Evolutionary conservation across 1,140 invertebrate genomes (phyloP), one percentile per base, ranked within the genome.

Genomic region (Wasmannia auropunctata): DNA sequence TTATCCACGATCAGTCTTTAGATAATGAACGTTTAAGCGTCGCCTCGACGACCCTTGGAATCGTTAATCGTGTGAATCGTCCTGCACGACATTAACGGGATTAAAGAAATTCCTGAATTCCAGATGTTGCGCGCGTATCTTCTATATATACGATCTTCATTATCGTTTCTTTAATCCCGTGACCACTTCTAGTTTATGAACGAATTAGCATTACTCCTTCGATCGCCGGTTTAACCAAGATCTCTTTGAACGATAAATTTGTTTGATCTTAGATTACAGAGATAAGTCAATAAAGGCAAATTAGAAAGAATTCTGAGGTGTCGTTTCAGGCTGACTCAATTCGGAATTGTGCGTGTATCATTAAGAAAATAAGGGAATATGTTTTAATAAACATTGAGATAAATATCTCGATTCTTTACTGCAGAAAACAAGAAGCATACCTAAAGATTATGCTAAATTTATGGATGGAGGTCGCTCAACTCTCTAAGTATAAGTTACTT

Each of bases 71-170:
- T 34, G 28, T 51, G 25, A 34, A 72, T 72, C 31, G 28, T 51
- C 6, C n/a, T 51, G 22, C 31, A 46, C 25, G 37, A 70, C 28
- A 25, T 54, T 34, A 54, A 54, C 5, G 46, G 31, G 31, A 74
- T 54, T 74, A 54, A 74, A 22, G n/a, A 54, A 74, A 74, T 74
- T 74, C 28, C 31, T 51, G 28, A 51, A 54, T 31, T 51, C 28
- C 31, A 51, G 19, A 6, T 37, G n/a, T 22, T 8, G 22, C 14
- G 37, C 37, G 37, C 0, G n/a, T 67, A 43, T 43, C 37, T 67
- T 43, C 8, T 63, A n/a, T n/a, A n/a, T n/a, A 5, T 43, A 43
- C 63, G 37, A 46, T 67, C 63, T 67, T 22, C 22, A 72, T 46
- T 72, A 34, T 11, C 43, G 16, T 49, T 51, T 49, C 43, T 72